Base-by-base conservation (phyloP, 2,888 invertebrate genomes). In the Trissonchulus latispiculum region DNA sequence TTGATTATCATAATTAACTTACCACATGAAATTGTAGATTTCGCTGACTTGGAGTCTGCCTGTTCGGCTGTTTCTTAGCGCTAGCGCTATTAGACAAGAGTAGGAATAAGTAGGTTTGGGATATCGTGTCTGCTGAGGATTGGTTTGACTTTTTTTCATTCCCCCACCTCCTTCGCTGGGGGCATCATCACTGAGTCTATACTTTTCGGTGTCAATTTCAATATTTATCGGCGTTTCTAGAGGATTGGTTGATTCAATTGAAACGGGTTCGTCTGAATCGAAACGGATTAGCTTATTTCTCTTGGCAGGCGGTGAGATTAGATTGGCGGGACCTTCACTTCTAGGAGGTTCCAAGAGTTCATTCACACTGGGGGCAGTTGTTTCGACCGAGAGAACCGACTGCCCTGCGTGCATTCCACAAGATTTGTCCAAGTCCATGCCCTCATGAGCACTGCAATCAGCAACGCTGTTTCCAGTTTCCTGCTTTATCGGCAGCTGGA, bases 1-100 rank as follows among this genome's bases (percentile, higher is more conserved):
- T n/a, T n/a, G n/a, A n/a, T n/a, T n/a, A n/a, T n/a, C n/a, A n/a
- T n/a, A n/a, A n/a, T 48, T 23, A 77, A 87, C 90, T 88, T 86
- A 92, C 91, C 94, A 96, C 91, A 97, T 95, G 83, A 97, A 97
- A 84, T 92, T 94, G 85, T 97, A 97, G 79, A 97, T 97, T 86
- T 97, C 97, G 18, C 95, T 95, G 48, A 97, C 97, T 1, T 96
- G 96, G 80, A 97, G 85, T 80, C 93, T 92, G 73, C 96, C 96
- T 73, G 91, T 91, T 79, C 90, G 88, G 76, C 95, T 95, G 84
- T 97, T 97, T 85, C 96, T 96, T 76, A 97, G 86, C 1, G 97
- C 95, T 91, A 97, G 91, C 0, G 96, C 96, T 83, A 97, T 97
- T 77, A 97, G 88, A 86, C 96, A 97, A 75, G 95, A 95, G 84